Percentiles rank a stretch among this genome's conserved stretches.
phyloP scores from a whole-genome alignment of 2,888 invertebrate species.

The Tetropium fuscum region DNA sequence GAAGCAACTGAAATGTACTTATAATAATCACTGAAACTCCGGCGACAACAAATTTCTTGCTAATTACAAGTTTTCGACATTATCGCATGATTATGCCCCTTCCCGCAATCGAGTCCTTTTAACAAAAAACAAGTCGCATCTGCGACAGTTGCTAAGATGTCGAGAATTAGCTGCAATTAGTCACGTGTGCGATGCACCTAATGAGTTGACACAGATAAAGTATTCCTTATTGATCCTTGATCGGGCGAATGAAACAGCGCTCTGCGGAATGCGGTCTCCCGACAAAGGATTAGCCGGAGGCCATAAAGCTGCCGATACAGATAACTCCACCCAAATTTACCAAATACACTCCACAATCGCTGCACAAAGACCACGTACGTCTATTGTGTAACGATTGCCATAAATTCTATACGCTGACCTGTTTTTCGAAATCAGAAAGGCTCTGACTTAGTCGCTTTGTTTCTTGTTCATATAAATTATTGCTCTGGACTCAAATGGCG shows the following conservation, averaged over 20 bases:
- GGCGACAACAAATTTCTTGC: no score
- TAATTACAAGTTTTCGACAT: constrained; percentile 44
- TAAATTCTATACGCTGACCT: constrained; percentile 41
- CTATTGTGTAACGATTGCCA: constrained; percentile 45
- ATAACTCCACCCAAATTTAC: constrained; percentile 40
- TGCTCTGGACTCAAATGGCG: constrained; percentile 34
- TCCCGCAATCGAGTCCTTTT: constrained; percentile 22
- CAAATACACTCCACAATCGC: constrained; percentile 32
- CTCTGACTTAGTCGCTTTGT: constrained; percentile 36
- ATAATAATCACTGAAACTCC: no score
- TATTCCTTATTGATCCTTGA: constrained; percentile 59
- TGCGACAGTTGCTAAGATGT: constrained; percentile 39
- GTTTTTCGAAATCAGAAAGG: constrained; percentile 42
- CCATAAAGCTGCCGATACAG: constrained; percentile 33
- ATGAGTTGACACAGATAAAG: constrained; percentile 61
- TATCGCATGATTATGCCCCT: constrained; percentile 37
- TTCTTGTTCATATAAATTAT: constrained; percentile 37
- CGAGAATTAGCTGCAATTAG: constrained; percentile 56
- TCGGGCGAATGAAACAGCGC: constrained; percentile 47
- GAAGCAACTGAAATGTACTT: no score
- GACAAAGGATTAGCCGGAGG: constrained; percentile 31
- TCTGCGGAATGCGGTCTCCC: constrained; percentile 32
- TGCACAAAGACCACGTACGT: constrained; percentile 31
- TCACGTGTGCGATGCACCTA: constrained; percentile 55
- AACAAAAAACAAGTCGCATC: constrained; percentile 29